Conservation (phyloP, 2,113 vertebrate species). For the Nycticebus coucang region DNA sequence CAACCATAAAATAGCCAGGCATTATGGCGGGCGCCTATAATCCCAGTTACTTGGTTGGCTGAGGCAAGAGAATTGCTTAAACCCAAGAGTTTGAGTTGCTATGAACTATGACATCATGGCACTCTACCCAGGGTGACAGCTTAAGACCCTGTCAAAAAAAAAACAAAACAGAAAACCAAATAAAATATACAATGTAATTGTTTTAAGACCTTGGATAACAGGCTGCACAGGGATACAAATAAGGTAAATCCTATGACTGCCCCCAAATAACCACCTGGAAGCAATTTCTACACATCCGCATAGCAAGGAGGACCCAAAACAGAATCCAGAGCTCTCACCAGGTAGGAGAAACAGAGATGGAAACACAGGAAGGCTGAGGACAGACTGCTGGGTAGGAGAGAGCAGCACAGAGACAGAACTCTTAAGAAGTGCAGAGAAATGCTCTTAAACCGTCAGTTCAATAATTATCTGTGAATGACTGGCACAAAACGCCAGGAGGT, state of each 20-base stretch:
- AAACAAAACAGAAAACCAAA: neutral
- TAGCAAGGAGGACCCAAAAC: neutral
- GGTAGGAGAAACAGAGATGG: neutral
- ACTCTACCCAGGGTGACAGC: too few relatives aligned
- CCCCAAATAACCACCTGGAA: neutral
- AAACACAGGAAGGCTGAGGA: neutral
- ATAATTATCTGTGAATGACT: neutral
- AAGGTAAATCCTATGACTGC: neutral
- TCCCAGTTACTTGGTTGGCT: too few relatives aligned
- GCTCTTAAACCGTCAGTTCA: neutral
- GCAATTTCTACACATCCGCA: neutral
- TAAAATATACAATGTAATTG: neutral
- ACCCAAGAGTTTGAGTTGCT: too few relatives aligned
- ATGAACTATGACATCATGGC: too few relatives aligned
- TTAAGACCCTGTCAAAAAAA: too few relatives aligned
- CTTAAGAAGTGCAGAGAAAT: neutral
- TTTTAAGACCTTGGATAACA: neutral
- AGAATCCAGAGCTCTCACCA: neutral
- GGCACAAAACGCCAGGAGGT: neutral
- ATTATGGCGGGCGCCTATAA: too few relatives aligned
- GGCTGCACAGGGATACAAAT: neutral
- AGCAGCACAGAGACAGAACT: neutral
- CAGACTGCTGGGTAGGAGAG: too few relatives aligned
- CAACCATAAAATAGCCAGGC: too few relatives aligned
- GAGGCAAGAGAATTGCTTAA: too few relatives aligned